phyloP scores from a whole-genome alignment of 2,888 invertebrate species.

The Latrodectus hesperus region DNA sequence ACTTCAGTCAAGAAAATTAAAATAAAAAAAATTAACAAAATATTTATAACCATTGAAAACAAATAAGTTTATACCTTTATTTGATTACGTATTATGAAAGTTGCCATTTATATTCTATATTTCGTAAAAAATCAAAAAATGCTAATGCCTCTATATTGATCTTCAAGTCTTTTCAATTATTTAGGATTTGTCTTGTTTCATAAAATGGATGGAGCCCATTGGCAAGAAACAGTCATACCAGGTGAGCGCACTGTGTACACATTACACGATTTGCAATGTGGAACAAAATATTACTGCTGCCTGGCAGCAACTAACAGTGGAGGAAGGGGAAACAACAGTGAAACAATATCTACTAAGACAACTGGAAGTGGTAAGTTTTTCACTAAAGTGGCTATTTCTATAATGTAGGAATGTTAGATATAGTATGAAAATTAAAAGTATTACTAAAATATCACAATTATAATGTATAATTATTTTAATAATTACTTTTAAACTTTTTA shows the following conservation, averaged over 20 bases:
- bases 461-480: too few species aligned
- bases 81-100: too few species aligned
- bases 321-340: constrained; percentile 84
- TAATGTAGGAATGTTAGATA: too few species aligned
- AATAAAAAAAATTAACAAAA: too few species aligned
- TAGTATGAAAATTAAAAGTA: too few species aligned
- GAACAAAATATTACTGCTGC: constrained; percentile 84
- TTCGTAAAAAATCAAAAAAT: too few species aligned
- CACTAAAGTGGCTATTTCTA: not conserved
- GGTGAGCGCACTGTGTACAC: constrained; percentile 83
- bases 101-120: too few species aligned
- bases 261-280: constrained; percentile 85
- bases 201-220: constrained; percentile 78
- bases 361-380: constrained; percentile 74
- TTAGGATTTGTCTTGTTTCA: constrained; percentile 73
- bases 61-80: too few species aligned
- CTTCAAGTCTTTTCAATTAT: not conserved
- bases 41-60: too few species aligned
- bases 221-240: constrained; percentile 81
- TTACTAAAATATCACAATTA: too few species aligned
- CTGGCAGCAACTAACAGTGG: constrained; percentile 86
- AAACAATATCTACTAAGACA: constrained; percentile 74
- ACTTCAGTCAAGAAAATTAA: too few species aligned
- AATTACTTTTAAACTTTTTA: too few species aligned
- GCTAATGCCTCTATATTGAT: not conserved